Evolutionary conservation across 2,888 invertebrate genomes (phyloP).

Genomic region (Orthosia gothica): DNA sequence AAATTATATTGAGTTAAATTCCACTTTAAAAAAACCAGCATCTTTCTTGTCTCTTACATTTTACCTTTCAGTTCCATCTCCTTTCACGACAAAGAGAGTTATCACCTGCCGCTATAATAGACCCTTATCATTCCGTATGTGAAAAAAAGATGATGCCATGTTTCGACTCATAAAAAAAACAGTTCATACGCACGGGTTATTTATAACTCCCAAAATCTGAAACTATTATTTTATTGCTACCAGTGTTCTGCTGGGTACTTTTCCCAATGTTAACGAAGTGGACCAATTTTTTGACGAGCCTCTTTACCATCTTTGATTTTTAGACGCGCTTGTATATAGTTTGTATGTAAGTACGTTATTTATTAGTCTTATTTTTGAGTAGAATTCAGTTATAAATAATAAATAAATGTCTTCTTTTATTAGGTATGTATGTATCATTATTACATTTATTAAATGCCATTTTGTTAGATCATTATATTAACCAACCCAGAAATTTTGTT

Average conservation of each 20-base stretch:
- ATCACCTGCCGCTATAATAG: not conserved
- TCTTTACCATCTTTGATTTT: too few species aligned
- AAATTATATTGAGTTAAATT: not conserved
- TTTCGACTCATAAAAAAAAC: slow-evolving; percentile 19
- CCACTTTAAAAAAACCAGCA: not conserved
- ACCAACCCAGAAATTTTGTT: not conserved
- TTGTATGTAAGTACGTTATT: not conserved
- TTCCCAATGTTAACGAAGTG: too few species aligned
- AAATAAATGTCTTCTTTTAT: too few species aligned
- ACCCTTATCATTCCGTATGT: not conserved
- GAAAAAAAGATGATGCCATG: slow-evolving; percentile 1
- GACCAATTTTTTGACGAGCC: too few species aligned
- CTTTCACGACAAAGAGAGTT: not conserved
- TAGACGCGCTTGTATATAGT: too few species aligned
- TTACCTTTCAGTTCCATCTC: not conserved
- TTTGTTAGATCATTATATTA: not conserved
- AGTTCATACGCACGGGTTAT: not conserved
- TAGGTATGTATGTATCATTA: too few species aligned
- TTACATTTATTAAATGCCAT: too few species aligned
- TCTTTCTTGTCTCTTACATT: not conserved
- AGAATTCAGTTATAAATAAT: too few species aligned
- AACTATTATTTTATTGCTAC: slow-evolving; percentile 2
- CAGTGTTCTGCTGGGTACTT: not conserved
- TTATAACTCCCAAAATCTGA: not conserved
- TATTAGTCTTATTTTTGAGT: too few species aligned